Evolutionary conservation across 92 coral and sea anemone genomes (phyloP), one percentile per base, ranked within the genome.

Genomic region (Nematostella vectensis): DNA sequence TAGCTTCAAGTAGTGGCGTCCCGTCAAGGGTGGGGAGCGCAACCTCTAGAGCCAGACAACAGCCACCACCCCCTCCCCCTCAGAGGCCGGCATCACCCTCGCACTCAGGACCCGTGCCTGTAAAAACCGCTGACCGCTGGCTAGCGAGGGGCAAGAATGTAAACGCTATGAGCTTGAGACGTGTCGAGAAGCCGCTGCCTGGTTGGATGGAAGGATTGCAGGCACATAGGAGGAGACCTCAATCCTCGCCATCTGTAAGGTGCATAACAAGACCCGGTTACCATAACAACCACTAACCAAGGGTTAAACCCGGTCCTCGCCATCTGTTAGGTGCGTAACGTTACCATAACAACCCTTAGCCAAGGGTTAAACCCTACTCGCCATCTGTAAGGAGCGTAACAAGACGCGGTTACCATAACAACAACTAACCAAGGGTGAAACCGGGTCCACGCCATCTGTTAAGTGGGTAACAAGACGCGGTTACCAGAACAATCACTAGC

Each of bases 201-300:
- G 96, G 96, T 0, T 89, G 96, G 96, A 89, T 89, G 96, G 89
- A 89, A 33, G 95, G 75, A 9, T 29, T 89, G 59, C 80, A 77
- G 15, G 64, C 11, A 29, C 48, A 21, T 15, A 68, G 88, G 33
- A 63, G 85, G 33, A 69, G 94, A 53, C 89, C 85, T 17, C 79
- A 59, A 58, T 89, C 96, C 2, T 83, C 84, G 6, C 83, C 95
- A 11, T 51, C 27, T 6, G 29, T n/a, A 1, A 52, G 70, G 31
- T 24, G n/a, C n/a, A n/a, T n/a, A n/a, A n/a, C n/a, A n/a, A n/a
- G n/a, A n/a, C n/a, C n/a, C n/a, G n/a, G n/a, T n/a, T n/a, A n/a
- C n/a, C n/a, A n/a, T n/a, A n/a, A n/a, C n/a, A n/a, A n/a, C n/a
- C n/a, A n/a, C n/a, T n/a, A n/a, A n/a, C n/a, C n/a, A n/a, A n/a